phyloP scores from a whole-genome alignment of 2,888 invertebrate species.

The Leucophenga maculata region DNA sequence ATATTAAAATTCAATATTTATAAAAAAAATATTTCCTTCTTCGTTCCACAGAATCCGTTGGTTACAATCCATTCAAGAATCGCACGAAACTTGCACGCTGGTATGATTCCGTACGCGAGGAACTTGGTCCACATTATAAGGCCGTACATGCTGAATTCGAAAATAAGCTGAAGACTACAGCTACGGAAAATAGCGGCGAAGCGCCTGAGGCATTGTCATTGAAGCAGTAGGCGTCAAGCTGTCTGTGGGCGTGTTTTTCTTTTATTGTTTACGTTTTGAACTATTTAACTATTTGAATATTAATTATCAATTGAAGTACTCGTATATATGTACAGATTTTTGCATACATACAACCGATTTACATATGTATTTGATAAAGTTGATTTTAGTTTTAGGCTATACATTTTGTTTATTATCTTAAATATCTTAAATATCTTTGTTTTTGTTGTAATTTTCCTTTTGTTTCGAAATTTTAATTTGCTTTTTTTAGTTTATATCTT shows the following conservation, averaged over 20 bases:
- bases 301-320: constrained; percentile 2
- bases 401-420: not conserved
- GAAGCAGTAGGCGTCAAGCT: too few species aligned
- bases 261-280: not conserved
- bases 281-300: not conserved
- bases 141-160: constrained; percentile 74
- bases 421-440: too few species aligned
- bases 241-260: not conserved
- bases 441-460: not conserved
- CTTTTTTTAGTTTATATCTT: not conserved
- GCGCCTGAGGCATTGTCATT: constrained; percentile 58
- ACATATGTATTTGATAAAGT: not conserved
- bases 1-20: not conserved
- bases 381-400: not conserved
- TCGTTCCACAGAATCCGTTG: constrained; percentile 76
- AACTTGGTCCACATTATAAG: constrained; percentile 78
- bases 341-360: not conserved
- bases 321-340: constrained; percentile 17
- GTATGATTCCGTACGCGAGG: constrained; percentile 77
- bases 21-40: not conserved
- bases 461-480: constrained; percentile 10
- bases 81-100: constrained; percentile 77
- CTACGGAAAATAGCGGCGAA: constrained; percentile 49
- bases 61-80: constrained; percentile 77
- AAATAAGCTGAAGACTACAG: constrained; percentile 59